phyloP scores from a whole-genome alignment of 2,888 invertebrate genomes.

The Arrhopalites spinosus region DNA sequence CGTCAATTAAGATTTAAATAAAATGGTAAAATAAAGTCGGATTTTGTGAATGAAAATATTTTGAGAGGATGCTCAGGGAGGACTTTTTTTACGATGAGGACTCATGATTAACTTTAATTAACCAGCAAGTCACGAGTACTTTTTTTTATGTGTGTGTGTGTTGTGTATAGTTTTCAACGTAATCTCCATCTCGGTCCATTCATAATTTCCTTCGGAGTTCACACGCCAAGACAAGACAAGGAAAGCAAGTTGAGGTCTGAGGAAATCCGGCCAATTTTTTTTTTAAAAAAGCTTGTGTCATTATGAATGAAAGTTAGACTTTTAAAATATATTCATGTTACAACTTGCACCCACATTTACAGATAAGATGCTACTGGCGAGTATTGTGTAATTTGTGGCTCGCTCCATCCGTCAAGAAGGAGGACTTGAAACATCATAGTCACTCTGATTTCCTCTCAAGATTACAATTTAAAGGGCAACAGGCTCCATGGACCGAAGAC shows the following conservation, averaged over 20 bases:
- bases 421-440: too few species aligned
- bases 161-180: neutral
- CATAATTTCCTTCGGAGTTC: conserved; percentile 17
- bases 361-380: too few species aligned
- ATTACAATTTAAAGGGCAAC: conserved; percentile 6
- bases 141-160: too few species aligned
- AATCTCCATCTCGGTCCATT: neutral
- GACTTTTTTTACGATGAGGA: neutral
- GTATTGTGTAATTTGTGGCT: neutral
- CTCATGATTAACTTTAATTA: neutral
- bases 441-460: conserved; percentile 13
- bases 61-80: too few species aligned
- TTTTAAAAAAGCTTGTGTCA: too few species aligned
- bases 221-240: neutral
- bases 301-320: neutral
- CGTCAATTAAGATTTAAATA: too few species aligned
- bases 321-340: too few species aligned
- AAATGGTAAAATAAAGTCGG: too few species aligned
- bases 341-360: too few species aligned
- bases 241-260: neutral
- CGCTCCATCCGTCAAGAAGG: neutral
- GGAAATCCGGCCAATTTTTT: conserved; percentile 23
- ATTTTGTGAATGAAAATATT: too few species aligned
- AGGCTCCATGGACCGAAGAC: neutral
- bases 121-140: neutral